Evolutionary conservation across 1,140 invertebrate genomes (phyloP).

Genomic region (Goniozus legneri): DNA sequence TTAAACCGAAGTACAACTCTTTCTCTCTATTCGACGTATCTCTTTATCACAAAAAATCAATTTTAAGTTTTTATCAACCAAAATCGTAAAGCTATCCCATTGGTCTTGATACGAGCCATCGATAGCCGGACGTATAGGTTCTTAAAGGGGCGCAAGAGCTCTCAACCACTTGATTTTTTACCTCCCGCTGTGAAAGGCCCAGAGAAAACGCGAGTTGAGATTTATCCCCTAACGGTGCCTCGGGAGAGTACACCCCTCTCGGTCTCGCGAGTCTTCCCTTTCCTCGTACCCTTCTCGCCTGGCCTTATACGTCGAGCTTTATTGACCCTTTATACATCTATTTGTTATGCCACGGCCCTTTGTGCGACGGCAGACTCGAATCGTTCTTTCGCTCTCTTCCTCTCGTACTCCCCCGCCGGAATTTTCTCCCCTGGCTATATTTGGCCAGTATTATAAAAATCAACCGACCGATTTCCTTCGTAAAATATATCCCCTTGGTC

Average conservation of each 20-base stretch:
- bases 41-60: too few species aligned
- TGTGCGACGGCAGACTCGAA: slow-evolving; percentile 42
- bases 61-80: too few species aligned
- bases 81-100: too few species aligned
- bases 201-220: slow-evolving; percentile 44
- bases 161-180: slow-evolving; percentile 43
- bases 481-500: slow-evolving; percentile 51
- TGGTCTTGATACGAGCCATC: too few species aligned
- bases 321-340: slow-evolving; percentile 58
- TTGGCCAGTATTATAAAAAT: slow-evolving; percentile 59
- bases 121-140: too few species aligned
- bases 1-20: too few species aligned
- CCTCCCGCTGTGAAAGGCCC: slow-evolving; percentile 34
- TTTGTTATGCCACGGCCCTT: slow-evolving; percentile 55
- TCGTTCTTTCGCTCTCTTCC: slow-evolving; percentile 12
- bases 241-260: slow-evolving; percentile 35
- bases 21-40: too few species aligned
- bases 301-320: slow-evolving; percentile 42
- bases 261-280: slow-evolving; percentile 11
- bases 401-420: background rate
- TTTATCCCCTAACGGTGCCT: slow-evolving; percentile 47
- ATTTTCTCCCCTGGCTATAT: slow-evolving; percentile 50
- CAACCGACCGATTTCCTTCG: slow-evolving; percentile 56
- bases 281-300: slow-evolving; percentile 8
- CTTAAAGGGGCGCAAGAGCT: too few species aligned